Evolutionary conservation across 2,797 vertebrate genomes (phyloP).

Genomic region (Brotula barbata): DNA sequence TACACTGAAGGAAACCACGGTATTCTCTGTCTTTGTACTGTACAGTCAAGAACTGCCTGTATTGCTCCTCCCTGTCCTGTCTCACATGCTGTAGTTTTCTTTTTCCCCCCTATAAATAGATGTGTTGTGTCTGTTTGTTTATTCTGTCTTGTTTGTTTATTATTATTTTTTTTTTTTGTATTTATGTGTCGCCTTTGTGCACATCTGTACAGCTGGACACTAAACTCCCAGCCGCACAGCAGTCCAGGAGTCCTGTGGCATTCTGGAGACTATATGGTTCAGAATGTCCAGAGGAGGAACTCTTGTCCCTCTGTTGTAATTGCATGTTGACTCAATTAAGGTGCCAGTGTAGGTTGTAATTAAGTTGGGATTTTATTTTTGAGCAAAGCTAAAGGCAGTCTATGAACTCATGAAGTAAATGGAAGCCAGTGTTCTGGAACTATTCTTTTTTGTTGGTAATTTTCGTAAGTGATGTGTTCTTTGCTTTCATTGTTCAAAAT

Average conservation of each 20-base stretch:
- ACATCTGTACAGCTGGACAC: constrained; percentile 41
- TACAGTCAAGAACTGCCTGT: no score
- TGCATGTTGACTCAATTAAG: constrained; percentile 72
- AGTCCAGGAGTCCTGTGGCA: constrained; percentile 28
- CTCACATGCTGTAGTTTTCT: no score
- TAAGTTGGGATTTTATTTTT: constrained; percentile 59
- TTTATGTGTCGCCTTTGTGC: no score
- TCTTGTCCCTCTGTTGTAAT: constrained; percentile 39
- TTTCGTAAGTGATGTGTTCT: constrained; percentile 41
- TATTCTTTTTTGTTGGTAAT: constrained; percentile 37
- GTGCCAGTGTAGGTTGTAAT: constrained; percentile 66
- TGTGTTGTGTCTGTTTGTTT: no score
- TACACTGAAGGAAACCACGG: no score
- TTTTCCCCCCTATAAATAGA: no score
- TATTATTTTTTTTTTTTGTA: no score
- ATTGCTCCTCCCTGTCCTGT: no score
- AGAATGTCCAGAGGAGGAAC: constrained; percentile 45
- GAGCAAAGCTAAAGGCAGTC: constrained; percentile 45
- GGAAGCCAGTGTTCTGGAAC: constrained; percentile 42
- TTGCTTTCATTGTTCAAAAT: constrained; percentile 55
- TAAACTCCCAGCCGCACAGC: constrained; percentile 37
- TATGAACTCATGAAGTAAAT: constrained; percentile 52
- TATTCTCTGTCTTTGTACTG: no score
- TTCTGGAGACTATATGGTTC: constrained; percentile 37
- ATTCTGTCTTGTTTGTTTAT: no score